Conservation (phyloP, 2,113 vertebrate genomes). For the Mastomys natalensis region DNA sequence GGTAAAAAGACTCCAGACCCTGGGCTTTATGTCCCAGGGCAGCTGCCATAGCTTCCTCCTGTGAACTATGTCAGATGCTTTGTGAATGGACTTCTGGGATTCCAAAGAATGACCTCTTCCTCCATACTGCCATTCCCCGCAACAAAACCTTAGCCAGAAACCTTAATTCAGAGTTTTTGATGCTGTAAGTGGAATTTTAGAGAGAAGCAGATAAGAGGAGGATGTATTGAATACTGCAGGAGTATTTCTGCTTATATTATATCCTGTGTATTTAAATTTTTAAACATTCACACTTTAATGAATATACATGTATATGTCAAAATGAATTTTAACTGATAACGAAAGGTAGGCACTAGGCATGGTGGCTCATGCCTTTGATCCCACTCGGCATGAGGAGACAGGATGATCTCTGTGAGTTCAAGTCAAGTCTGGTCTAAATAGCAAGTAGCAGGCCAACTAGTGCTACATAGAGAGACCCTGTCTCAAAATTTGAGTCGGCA, state of each 20-base stretch:
- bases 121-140: constrained; percentile 22
- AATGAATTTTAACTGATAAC: neutral
- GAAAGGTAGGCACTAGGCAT: neutral
- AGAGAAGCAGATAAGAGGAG: neutral
- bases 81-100: constrained; percentile 14
- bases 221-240: neutral
- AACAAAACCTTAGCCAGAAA: constrained; percentile 46
- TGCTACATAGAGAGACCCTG: neutral
- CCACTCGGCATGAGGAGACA: neutral
- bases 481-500: neutral
- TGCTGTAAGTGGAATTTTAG: constrained; percentile 56
- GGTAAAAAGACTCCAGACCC: neutral
- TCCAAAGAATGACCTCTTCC: neutral
- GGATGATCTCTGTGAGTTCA: neutral
- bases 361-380: neutral
- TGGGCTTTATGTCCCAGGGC: neutral
- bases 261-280: neutral
- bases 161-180: constrained; percentile 17
- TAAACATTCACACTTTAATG: neutral
- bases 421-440: neutral
- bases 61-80: neutral
- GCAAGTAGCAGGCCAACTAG: too few species aligned
- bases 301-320: neutral
- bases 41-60: neutral
- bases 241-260: neutral